These are phyloP conservation scores for Carettochelys insculpta DNA, from an alignment of 2,113 vertebrate genomes.

Conservation along the genomic window DNA sequence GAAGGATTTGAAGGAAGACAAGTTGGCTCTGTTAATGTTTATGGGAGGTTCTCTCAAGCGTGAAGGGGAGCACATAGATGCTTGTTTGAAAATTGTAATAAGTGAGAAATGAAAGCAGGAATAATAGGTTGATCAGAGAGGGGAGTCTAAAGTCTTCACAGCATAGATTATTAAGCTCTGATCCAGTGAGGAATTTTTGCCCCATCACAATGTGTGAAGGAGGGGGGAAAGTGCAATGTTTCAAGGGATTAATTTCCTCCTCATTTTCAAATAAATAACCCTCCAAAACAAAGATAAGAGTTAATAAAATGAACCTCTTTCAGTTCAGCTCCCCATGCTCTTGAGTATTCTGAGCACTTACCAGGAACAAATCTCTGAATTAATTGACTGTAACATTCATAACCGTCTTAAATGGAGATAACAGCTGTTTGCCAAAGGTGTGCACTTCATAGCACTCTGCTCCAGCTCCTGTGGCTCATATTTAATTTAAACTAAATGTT, in stretches of 20 bases:
- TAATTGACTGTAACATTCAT: conserved; percentile 11
- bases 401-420: conserved; percentile 21
- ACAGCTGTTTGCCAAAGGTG: not conserved
- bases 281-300: not conserved
- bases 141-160: not conserved
- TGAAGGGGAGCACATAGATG: not conserved
- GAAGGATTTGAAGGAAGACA: not conserved
- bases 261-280: not conserved
- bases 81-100: not conserved
- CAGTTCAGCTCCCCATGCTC: not conserved
- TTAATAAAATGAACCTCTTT: not conserved
- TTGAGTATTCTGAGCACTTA: not conserved
- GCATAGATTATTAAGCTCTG: not conserved
- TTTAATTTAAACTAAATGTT: conserved; percentile 7
- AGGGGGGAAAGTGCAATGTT: not conserved
- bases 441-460: not conserved
- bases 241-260: not conserved
- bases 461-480: not conserved
- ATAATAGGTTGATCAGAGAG: not conserved
- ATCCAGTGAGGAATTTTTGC: not conserved
- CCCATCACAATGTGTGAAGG: not conserved
- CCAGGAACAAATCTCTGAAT: conserved; percentile 5
- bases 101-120: not conserved
- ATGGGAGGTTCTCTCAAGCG: not conserved
- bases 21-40: not conserved